A percentile compares a stretch with the other conserved stretches of the same genome.
Evolutionary conservation across 2,888 invertebrate species (phyloP).

Genomic region (Hirtodrosophila cameraria): DNA sequence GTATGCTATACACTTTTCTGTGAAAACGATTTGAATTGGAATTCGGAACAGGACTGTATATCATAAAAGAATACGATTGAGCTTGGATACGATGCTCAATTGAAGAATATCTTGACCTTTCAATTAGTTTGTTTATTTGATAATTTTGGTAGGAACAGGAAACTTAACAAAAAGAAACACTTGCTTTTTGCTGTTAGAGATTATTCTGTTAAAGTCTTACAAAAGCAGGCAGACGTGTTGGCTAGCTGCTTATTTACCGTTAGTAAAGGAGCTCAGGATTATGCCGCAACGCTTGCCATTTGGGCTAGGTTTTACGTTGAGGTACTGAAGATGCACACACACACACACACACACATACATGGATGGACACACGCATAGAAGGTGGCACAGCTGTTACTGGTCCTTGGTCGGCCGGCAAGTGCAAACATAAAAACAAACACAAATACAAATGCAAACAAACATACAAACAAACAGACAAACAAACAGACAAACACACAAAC

Average conservation of each 20-base stretch:
- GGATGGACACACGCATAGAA: background rate
- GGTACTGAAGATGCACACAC: background rate
- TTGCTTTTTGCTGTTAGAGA: background rate
- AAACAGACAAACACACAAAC: background rate
- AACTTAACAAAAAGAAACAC: too few species aligned
- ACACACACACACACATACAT: background rate
- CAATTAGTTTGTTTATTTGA: constrained; percentile 3
- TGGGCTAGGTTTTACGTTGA: background rate
- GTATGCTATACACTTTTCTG: too few species aligned
- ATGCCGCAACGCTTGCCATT: constrained; percentile 7
- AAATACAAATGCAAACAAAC: constrained; percentile 3
- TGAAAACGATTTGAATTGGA: too few species aligned
- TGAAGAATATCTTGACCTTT: too few species aligned
- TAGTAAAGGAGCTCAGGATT: background rate
- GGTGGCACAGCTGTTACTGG: constrained; percentile 20
- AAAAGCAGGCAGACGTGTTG: background rate
- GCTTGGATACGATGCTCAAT: too few species aligned
- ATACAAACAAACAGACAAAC: constrained; percentile 3
- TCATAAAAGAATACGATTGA: too few species aligned
- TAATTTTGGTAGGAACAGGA: constrained; percentile 4
- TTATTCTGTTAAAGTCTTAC: too few species aligned
- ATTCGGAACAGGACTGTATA: too few species aligned
- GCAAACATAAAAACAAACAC: constrained; percentile 23
- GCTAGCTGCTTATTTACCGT: background rate
- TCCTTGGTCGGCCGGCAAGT: constrained; percentile 22